Percentiles rank a stretch among this genome's conserved stretches.
phyloP scores from a whole-genome alignment of 2,797 vertebrate species.

The Leuciscus waleckii region DNA sequence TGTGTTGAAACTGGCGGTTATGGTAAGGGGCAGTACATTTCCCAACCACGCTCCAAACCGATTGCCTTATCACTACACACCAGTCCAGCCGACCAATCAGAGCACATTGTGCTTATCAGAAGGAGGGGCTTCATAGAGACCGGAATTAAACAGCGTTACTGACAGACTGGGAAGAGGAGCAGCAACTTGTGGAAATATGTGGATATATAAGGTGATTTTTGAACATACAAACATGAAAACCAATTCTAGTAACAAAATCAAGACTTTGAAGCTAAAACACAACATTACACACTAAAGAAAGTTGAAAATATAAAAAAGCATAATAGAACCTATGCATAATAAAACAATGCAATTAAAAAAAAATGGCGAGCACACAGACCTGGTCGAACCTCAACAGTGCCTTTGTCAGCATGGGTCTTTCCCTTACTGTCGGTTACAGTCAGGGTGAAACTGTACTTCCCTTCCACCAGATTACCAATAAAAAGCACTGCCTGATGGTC shows the following conservation, averaged over 20 bases:
- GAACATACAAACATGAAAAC: background rate
- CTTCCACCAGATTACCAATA: constrained; percentile 93
- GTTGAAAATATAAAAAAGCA: no score
- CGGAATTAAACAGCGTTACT: background rate
- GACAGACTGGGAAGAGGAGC: background rate
- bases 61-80: background rate
- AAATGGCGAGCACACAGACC: constrained; percentile 76
- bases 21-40: background rate
- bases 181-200: background rate
- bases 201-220: background rate
- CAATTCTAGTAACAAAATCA: background rate
- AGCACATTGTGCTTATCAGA: background rate
- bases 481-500: constrained; percentile 93
- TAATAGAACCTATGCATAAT: no score
- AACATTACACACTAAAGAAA: background rate
- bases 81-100: background rate
- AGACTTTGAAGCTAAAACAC: background rate
- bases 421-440: constrained; percentile 94
- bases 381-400: constrained; percentile 89
- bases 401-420: constrained; percentile 82
- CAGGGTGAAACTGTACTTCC: constrained; percentile 92
- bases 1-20: background rate
- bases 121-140: background rate
- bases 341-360: background rate
- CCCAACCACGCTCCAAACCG: accelerated